Evolutionary conservation across 2,888 invertebrate species (phyloP).

Genomic region (Therioaphis trifolii): DNA sequence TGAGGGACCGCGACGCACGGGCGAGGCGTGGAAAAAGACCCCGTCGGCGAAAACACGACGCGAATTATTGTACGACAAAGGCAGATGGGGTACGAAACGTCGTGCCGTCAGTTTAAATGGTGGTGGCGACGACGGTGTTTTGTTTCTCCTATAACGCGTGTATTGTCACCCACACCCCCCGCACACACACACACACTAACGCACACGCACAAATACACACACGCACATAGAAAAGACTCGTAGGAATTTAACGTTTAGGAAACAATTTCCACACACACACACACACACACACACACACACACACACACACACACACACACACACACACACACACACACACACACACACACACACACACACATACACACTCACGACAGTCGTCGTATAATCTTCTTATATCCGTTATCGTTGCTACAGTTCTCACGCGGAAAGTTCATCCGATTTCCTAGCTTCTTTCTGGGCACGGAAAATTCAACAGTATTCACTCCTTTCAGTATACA

Average conservation of each 20-base stretch:
- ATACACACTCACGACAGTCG: too few relatives aligned
- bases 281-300: background rate
- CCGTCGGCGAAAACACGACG: background rate
- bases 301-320: background rate
- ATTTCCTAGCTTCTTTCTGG: too few relatives aligned
- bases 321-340: too few relatives aligned
- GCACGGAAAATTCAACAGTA: too few relatives aligned
- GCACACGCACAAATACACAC: background rate
- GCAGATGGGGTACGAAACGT: background rate
- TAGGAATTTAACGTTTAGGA: constrained; percentile 54
- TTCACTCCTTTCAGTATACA: too few relatives aligned
- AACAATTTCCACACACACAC: constrained; percentile 5
- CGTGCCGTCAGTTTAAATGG: background rate
- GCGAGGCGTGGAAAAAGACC: background rate
- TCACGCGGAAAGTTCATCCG: too few relatives aligned
- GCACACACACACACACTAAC: background rate
- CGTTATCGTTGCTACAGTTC: too few relatives aligned
- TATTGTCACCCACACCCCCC: too few relatives aligned
- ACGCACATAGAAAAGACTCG: background rate
- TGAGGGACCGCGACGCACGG: background rate
- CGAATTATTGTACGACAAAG: background rate
- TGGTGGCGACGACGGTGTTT: background rate
- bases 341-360: too few relatives aligned
- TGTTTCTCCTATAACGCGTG: background rate
- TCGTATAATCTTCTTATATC: too few relatives aligned